These are phyloP conservation scores for Psilanteris sp. DNA, from an alignment of 1,140 invertebrate species.

Conservation along the genomic window DNA sequence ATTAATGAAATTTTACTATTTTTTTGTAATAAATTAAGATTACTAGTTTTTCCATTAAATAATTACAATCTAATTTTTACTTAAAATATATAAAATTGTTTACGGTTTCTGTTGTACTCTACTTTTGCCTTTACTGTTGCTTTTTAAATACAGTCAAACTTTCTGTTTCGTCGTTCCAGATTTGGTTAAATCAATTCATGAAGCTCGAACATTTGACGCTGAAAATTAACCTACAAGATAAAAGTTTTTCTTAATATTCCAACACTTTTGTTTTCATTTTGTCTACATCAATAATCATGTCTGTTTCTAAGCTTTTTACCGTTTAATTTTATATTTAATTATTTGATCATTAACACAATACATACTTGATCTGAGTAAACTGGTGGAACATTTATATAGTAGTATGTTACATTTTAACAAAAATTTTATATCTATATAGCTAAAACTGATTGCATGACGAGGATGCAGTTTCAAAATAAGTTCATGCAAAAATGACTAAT, in stretches of 20 bases:
- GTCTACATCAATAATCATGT: constrained; percentile 16
- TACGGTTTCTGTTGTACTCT: background rate
- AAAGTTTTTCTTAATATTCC: constrained; percentile 33
- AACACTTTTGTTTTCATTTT: constrained; percentile 45
- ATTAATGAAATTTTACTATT: no score
- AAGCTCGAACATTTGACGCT: constrained; percentile 32
- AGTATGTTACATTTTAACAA: no score
- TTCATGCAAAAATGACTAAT: no score
- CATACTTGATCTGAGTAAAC: no score
- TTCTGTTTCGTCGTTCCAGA: constrained; percentile 4
- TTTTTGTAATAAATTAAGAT: no score
- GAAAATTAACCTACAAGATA: constrained; percentile 34
- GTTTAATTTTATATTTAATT: constrained; percentile 5
- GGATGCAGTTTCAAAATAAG: no score
- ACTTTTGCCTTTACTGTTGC: background rate
- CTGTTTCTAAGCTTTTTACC: constrained; percentile 6
- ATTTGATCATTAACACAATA: constrained; percentile 4
- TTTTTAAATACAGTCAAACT: constrained; percentile 1
- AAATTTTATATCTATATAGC: no score
- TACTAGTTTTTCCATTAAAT: no score
- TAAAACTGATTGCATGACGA: no score
- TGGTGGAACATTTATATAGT: no score
- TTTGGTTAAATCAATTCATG: constrained; percentile 25
- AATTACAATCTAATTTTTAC: no score
- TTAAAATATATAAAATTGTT: no score